Conservation (phyloP, 2,888 invertebrate genomes). For the Zeuzera pyrina region DNA sequence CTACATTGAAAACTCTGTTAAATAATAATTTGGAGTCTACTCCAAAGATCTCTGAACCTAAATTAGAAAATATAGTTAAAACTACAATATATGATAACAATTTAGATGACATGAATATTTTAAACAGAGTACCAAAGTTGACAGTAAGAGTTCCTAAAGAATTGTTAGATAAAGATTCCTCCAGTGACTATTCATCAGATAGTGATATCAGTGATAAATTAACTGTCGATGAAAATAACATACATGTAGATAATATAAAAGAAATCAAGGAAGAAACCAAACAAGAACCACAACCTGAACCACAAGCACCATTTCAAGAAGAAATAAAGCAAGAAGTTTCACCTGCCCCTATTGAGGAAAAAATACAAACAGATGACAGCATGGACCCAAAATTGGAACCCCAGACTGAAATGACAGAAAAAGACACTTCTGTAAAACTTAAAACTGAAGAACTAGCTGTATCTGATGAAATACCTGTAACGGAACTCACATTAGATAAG, state of each 20-base stretch:
- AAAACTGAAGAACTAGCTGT: slow-evolving; percentile 39
- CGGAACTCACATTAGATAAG: slow-evolving; percentile 81
- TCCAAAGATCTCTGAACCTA: slow-evolving; percentile 37
- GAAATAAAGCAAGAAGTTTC: slow-evolving; percentile 20
- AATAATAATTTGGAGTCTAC: slow-evolving; percentile 51
- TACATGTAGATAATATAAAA: slow-evolving; percentile 21
- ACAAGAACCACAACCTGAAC: slow-evolving; percentile 16
- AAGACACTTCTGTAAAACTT: slow-evolving; percentile 34
- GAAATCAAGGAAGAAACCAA: slow-evolving; percentile 13
- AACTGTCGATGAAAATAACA: slow-evolving; percentile 69
- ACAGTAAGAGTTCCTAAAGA: slow-evolving; percentile 78
- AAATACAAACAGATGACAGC: slow-evolving; percentile 30
- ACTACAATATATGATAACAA: slow-evolving; percentile 66
- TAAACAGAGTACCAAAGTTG: slow-evolving; percentile 78
- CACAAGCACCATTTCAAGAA: slow-evolving; percentile 15
- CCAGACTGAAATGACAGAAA: slow-evolving; percentile 40
- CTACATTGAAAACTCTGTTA: slow-evolving; percentile 43
- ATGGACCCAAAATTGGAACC: slow-evolving; percentile 35
- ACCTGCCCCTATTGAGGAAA: slow-evolving; percentile 17
- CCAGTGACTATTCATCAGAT: slow-evolving; percentile 68
- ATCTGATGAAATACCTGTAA: slow-evolving; percentile 74
- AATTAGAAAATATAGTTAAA: slow-evolving; percentile 50
- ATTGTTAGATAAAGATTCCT: slow-evolving; percentile 66
- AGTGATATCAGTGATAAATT: slow-evolving; percentile 76
- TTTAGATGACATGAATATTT: slow-evolving; percentile 51